Percentiles rank a stretch among this genome's conserved stretches.
These are phyloP conservation scores for Alectoris magna DNA, from an alignment of 2,797 vertebrate species.

Conservation along the genomic window DNA sequence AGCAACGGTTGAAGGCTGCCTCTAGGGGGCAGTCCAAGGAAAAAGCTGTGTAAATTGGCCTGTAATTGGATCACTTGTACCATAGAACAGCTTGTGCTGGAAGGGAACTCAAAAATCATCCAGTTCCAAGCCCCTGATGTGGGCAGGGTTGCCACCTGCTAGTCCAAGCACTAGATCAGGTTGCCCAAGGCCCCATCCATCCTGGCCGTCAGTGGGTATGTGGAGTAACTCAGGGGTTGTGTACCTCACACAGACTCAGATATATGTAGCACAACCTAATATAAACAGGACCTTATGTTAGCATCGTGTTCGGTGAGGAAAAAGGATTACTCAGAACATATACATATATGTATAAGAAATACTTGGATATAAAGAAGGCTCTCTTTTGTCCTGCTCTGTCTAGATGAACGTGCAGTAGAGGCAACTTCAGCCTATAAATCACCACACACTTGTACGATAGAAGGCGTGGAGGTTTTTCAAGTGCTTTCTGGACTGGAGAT, in stretches of 20 bases:
- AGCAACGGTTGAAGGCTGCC: neutral
- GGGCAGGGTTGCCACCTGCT: too few species aligned
- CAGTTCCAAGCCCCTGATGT: too few species aligned
- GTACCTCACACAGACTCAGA: neutral
- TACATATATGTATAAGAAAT: too few species aligned
- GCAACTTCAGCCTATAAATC: neutral
- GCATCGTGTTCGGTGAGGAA: neutral
- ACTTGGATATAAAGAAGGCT: too few species aligned
- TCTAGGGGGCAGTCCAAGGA: neutral
- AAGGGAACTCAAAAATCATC: too few species aligned
- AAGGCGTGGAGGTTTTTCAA: neutral
- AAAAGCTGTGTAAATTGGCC: neutral
- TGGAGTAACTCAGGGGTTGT: neutral
- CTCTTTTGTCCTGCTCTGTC: too few species aligned
- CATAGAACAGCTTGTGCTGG: too few species aligned
- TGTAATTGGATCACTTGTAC: neutral
- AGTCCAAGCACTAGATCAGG: too few species aligned
- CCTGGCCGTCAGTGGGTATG: neutral
- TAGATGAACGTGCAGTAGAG: neutral
- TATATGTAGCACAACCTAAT: neutral
- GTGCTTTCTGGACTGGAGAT: neutral
- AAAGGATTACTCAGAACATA: neutral
- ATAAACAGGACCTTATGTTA: neutral
- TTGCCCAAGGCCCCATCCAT: too few species aligned
- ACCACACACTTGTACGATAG: accelerated